Base-by-base conservation (phyloP, 2,797 vertebrate species). In the Neopelma chrysocephalum region DNA sequence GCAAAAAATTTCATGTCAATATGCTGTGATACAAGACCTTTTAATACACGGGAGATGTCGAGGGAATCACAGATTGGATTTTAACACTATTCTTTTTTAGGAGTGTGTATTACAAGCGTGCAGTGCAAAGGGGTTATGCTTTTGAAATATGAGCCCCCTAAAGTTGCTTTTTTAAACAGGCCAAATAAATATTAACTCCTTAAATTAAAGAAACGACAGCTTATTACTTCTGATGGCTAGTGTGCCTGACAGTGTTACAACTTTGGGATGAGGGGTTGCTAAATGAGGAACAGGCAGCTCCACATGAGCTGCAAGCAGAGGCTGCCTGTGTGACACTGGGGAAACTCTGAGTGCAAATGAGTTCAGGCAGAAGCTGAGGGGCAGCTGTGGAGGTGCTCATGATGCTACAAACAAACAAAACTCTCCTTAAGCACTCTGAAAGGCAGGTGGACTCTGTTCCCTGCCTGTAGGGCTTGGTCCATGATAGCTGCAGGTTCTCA, bases 201-300 rank as follows among this genome's bases (percentile, higher is more conserved):
- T 86, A 68, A 91, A 89, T 80, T 66, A 75, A 90, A 54, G 54
- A 65, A 93, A 81, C 0, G 50, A 89, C 90, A 97, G 94, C 92
- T 93, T 92, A 89, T 68, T 84, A 62, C 66, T 84, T 87, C 62
- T 72, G 90, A 83, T 42, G 72, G 60, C 53, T 69, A 54, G 36
- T 45, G 91, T 70, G 79, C 58, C 38, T 40, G 94, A 92, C 89
- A 94, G 89, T 69, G 61, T 15, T 89, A 42, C 78, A 64, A 79
- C 91, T 91, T 94, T 61, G 87, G 81, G 21, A 25, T 58, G 89
- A 66, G 65, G 85, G 56, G 73, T 4, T 48, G 76, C 57, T 92
- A 31, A 89, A 68, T 10, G 43, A 64, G 75, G 91, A 60, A 25
- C 57, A 89, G 89, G 68, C 32, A 91, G 82, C 22, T 61, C 85